Evolutionary conservation across 2,797 vertebrate species (phyloP).

Genomic region (Lithobates sylvaticus): DNA sequence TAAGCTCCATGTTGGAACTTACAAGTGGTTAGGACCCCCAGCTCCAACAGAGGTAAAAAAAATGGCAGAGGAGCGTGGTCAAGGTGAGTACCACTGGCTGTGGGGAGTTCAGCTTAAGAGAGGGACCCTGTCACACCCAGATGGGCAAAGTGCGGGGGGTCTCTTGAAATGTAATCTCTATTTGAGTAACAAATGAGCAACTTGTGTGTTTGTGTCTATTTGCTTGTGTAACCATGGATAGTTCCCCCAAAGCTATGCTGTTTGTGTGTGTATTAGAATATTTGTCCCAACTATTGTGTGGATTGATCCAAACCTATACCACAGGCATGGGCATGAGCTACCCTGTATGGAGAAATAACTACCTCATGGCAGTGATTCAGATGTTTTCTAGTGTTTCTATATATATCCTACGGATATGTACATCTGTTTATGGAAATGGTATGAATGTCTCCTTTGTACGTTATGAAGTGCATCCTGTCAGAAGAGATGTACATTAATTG

Average conservation of each 20-base stretch:
- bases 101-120: too few species aligned
- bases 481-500: neutral
- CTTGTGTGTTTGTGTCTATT: neutral
- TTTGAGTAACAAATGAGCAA: neutral
- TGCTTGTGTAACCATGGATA: neutral
- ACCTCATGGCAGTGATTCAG: neutral
- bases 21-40: too few species aligned
- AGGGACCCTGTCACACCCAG: too few species aligned
- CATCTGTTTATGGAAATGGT: conserved; percentile 15
- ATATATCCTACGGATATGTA: neutral
- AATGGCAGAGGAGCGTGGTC: too few species aligned
- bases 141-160: too few species aligned
- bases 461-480: neutral
- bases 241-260: neutral
- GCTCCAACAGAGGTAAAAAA: too few species aligned
- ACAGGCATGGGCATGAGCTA: neutral
- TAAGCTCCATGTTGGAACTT: too few species aligned
- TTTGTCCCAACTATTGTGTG: neutral
- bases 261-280: neutral
- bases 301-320: neutral
- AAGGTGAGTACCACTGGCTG: too few species aligned
- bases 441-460: neutral
- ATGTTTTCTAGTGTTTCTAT: conserved; percentile 11
- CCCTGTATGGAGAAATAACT: neutral
- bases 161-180: too few species aligned